phyloP scores from a whole-genome alignment of 2,888 invertebrate species.

The Tipula vernalis region DNA sequence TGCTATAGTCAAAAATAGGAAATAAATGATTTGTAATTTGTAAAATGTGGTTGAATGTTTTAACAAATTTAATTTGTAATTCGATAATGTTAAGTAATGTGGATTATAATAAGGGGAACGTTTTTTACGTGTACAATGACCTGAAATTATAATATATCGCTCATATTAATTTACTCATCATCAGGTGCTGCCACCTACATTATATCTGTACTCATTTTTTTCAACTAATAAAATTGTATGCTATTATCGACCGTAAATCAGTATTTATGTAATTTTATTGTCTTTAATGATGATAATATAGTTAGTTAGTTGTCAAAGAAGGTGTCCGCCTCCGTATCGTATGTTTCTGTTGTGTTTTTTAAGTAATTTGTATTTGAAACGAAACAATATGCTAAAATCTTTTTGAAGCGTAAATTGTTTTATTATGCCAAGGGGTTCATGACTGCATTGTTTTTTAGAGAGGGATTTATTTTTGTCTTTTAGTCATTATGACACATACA shows the following conservation, averaged over 20 bases:
- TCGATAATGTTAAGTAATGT: not conserved
- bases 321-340: not conserved
- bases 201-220: not conserved
- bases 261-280: not conserved
- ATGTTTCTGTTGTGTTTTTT: not conserved
- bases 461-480: not conserved
- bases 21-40: not conserved
- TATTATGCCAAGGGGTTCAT: not conserved
- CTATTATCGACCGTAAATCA: not conserved
- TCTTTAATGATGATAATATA: not conserved
- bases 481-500: not conserved
- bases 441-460: not conserved
- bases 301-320: not conserved
- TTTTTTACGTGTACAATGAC: not conserved
- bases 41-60: not conserved
- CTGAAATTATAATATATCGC: not conserved
- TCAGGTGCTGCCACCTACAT: not conserved
- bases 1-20: not conserved
- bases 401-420: not conserved
- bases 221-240: not conserved
- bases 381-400: not conserved
- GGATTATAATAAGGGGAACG: not conserved
- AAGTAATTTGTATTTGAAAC: not conserved
- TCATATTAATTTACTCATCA: not conserved
- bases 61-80: not conserved